Conservation (phyloP, 2,797 vertebrate species). For the Lateolabrax maculatus region DNA sequence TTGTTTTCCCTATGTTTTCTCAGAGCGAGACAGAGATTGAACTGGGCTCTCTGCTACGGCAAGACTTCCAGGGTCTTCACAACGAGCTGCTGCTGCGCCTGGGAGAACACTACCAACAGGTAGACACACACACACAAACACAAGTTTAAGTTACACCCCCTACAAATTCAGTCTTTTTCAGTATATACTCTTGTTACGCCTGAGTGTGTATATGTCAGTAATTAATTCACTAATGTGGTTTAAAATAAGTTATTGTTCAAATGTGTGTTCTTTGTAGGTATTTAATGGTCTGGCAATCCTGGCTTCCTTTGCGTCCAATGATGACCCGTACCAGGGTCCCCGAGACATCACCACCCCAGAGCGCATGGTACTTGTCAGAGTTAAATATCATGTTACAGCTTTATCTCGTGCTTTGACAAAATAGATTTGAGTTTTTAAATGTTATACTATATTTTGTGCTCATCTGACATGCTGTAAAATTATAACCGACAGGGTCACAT, state of each 20-base stretch:
- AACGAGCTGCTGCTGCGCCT: slow-evolving; percentile 95
- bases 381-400: neutral
- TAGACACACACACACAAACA: slow-evolving; percentile 53
- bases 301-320: slow-evolving; percentile 94
- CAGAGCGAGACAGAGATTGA: slow-evolving; percentile 99
- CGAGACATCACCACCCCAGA: slow-evolving; percentile 92
- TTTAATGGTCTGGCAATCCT: slow-evolving; percentile 97
- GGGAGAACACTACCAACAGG: slow-evolving; percentile 97
- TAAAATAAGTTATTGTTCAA: neutral
- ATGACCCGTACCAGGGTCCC: slow-evolving; percentile 94
- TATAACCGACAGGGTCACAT: neutral
- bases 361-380: slow-evolving; percentile 86
- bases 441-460: neutral
- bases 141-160: neutral
- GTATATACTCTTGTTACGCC: neutral
- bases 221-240: neutral
- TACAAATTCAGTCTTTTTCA: neutral
- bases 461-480: neutral
- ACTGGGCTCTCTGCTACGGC: slow-evolving; percentile 94
- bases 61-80: slow-evolving; percentile 98
- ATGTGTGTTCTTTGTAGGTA: slow-evolving; percentile 57
- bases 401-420: neutral
- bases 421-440: neutral
- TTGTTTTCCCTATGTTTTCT: neutral
- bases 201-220: neutral